Conservation (phyloP, 1,140 invertebrate species). For the Lordiphosa stackelbergi region DNA sequence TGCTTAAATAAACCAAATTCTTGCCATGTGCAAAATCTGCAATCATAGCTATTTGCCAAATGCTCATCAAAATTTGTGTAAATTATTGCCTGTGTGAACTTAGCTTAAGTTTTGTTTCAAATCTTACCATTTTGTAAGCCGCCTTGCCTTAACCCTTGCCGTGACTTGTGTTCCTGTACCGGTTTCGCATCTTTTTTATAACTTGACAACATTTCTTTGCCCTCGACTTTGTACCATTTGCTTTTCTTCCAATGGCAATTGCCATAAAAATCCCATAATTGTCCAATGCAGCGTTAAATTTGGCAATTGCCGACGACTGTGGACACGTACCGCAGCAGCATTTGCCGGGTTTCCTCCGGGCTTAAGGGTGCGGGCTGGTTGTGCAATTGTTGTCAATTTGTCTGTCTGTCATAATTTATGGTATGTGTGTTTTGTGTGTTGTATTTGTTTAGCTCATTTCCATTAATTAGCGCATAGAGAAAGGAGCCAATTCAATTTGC, state of each 20-base stretch:
- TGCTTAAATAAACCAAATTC: too few species aligned
- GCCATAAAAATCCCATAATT: constrained; percentile 72
- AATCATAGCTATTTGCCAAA: too few species aligned
- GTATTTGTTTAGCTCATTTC: constrained; percentile 61
- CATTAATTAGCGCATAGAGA: constrained; percentile 51
- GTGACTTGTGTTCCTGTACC: constrained; percentile 11
- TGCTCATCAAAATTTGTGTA: too few species aligned
- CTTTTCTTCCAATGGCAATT: constrained; percentile 55
- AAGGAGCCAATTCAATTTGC: constrained; percentile 2
- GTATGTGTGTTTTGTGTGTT: constrained; percentile 26
- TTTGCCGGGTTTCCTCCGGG: constrained; percentile 1
- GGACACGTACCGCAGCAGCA: constrained; percentile 16
- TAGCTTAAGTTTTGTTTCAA: too few species aligned
- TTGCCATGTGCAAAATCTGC: too few species aligned
- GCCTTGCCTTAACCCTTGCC: constrained; percentile 16
- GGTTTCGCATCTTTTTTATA: constrained; percentile 44
- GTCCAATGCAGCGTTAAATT: constrained; percentile 68
- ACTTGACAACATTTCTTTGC: too few species aligned
- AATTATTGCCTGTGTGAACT: too few species aligned
- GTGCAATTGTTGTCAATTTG: constrained; percentile 48
- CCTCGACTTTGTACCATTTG: constrained; percentile 21
- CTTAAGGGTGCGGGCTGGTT: constrained; percentile 5
- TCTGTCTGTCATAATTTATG: constrained; percentile 42
- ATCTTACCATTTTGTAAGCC: constrained; percentile 17
- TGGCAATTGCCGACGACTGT: constrained; percentile 35